These are phyloP conservation scores for Hyles vespertilio DNA, from an alignment of 1,140 invertebrate genomes.

Conservation along the genomic window DNA sequence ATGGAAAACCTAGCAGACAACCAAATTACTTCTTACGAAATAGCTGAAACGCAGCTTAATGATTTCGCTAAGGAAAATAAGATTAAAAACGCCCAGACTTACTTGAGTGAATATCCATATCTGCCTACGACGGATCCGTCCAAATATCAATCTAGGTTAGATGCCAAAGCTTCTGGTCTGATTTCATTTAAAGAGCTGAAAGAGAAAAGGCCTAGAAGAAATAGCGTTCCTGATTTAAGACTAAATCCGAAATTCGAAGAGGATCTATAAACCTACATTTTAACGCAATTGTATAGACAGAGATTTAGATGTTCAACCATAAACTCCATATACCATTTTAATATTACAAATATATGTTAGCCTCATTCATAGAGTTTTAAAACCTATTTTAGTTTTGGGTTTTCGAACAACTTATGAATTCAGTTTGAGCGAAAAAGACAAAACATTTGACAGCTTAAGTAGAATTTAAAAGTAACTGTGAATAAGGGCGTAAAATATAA, in stretches of 20 bases:
- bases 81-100: slow-evolving; percentile 67
- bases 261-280: slow-evolving; percentile 39
- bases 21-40: slow-evolving; percentile 63
- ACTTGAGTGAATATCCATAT: slow-evolving; percentile 71
- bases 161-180: slow-evolving; percentile 63
- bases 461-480: too few relatives aligned
- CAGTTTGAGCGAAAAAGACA: too few relatives aligned
- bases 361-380: too few relatives aligned
- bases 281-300: background rate
- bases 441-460: too few relatives aligned
- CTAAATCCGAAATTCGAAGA: slow-evolving; percentile 57
- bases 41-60: slow-evolving; percentile 56
- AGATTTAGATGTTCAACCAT: too few relatives aligned
- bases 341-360: too few relatives aligned
- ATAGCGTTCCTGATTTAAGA: slow-evolving; percentile 70
- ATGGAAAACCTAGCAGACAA: slow-evolving; percentile 69
- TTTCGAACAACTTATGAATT: too few relatives aligned
- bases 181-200: slow-evolving; percentile 68
- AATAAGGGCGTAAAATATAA: too few relatives aligned
- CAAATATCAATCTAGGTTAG: slow-evolving; percentile 69
- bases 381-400: too few relatives aligned
- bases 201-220: slow-evolving; percentile 55
- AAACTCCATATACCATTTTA: too few relatives aligned
- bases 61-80: slow-evolving; percentile 59
- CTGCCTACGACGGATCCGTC: slow-evolving; percentile 70